These are phyloP conservation scores for Oplegnathus fasciatus DNA, from an alignment of 2,113 vertebrate genomes.

Conservation along the genomic window DNA sequence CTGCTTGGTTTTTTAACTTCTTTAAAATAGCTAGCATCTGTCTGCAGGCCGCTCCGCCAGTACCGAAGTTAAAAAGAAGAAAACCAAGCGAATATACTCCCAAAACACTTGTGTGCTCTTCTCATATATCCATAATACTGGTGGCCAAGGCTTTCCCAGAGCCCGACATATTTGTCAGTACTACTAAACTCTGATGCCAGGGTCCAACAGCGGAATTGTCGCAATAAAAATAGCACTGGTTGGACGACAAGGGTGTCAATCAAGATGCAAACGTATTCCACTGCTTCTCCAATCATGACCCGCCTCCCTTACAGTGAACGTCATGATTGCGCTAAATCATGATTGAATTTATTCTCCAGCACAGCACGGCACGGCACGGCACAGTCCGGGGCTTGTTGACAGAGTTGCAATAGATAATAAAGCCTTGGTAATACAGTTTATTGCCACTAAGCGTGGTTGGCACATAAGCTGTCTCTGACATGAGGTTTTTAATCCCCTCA, in stretches of 20 bases:
- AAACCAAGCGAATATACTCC: not conserved
- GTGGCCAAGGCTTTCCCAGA: constrained; percentile 21
- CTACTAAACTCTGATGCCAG: constrained; percentile 54
- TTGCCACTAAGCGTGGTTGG: constrained; percentile 19
- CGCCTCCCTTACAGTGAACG: constrained; percentile 13
- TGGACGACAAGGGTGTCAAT: constrained; percentile 44
- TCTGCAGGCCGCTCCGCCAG: not conserved
- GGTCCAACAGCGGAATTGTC: constrained; percentile 37
- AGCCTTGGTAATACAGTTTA: constrained; percentile 19
- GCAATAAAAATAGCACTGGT: constrained; percentile 31
- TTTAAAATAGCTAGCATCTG: not conserved
- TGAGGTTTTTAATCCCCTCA: constrained; percentile 62
- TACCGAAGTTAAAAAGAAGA: not conserved
- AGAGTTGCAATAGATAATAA: not conserved
- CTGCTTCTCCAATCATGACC: not conserved
- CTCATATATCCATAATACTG: constrained; percentile 18
- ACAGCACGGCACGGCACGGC: not conserved
- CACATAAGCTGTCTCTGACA: constrained; percentile 48
- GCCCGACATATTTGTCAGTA: constrained; percentile 65
- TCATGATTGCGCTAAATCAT: constrained; percentile 40
- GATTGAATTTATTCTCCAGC: constrained; percentile 23
- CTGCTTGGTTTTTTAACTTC: not conserved
- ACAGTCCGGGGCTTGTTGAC: not conserved
- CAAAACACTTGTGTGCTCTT: not conserved
- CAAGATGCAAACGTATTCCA: constrained; percentile 12